phyloP scores from a whole-genome alignment of 1,140 invertebrate species.

The Glomeris maerens region DNA sequence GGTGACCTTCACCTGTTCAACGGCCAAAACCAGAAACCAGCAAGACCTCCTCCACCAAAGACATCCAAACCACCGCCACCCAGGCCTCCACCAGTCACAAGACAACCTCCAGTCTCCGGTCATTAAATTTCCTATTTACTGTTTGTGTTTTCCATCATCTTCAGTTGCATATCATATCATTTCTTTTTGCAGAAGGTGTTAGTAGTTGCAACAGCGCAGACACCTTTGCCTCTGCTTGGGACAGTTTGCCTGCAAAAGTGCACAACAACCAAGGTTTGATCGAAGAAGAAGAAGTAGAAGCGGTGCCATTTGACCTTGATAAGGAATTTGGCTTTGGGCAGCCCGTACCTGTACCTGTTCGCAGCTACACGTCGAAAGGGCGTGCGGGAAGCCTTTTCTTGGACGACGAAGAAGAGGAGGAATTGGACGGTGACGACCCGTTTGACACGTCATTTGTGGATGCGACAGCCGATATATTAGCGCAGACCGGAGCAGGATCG shows the following conservation, averaged over 20 bases:
- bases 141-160: conserved; percentile 1
- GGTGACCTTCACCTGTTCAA: background rate
- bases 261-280: conserved; percentile 6
- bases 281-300: background rate
- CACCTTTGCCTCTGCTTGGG: background rate
- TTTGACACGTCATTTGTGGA: conserved; percentile 28
- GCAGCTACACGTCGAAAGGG: conserved; percentile 8
- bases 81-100: conserved; percentile 21
- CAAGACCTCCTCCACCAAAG: conserved; percentile 4
- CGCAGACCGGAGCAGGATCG: background rate
- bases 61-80: conserved; percentile 7
- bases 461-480: background rate
- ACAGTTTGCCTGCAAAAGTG: conserved; percentile 14
- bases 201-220: background rate
- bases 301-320: conserved; percentile 24
- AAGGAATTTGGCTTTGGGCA: conserved; percentile 48
- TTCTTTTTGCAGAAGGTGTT: background rate
- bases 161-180: background rate
- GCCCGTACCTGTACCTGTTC: conserved; percentile 14
- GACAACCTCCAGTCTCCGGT: too few relatives aligned
- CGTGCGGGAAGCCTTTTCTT: conserved; percentile 15
- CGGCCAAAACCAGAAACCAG: background rate
- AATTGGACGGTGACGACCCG: conserved; percentile 17
- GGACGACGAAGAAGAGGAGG: conserved; percentile 17
- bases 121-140: background rate